Base-by-base conservation (phyloP, 2,797 vertebrate genomes). In the Sparus aurata region DNA sequence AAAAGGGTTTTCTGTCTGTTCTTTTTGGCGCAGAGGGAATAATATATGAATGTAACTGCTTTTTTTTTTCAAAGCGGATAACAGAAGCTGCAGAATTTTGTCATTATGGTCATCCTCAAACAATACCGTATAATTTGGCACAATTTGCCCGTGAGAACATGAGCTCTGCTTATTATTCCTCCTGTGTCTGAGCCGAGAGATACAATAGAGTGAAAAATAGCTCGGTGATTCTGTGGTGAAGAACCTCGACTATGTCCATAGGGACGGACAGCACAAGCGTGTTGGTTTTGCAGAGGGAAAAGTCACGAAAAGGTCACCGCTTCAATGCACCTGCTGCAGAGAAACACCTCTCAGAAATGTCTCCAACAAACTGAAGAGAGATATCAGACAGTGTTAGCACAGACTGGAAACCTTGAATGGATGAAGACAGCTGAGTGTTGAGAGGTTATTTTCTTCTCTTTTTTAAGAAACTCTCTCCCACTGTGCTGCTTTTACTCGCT, bases 241-340 rank as follows among this genome's bases (percentile, higher is more conserved):
- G n/a, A 79, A 34, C 53, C 34, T 50, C 30, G 20, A 3, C 60
- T 4, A 3, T 20, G 53, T 84, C 83, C 76, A 22, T 3, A 17
- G 79, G 85, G 85, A 85, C 63, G 53, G 46, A 66, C 45, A 53
- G 65, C 67, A 73, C 34, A 7, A 5, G 57, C 12, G 50, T 68
- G 83, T 54, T 66, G 69, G 41, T 77, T 34, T 73, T 78, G 80
- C 60, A 71, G 68, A 83, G 54, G 53, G 57, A 87, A 61, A 71
- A 87, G 70, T 80, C 75, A 76, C 52, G 5, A 59, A 85, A 90
- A 91, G 84, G 87, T 84, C 82, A 84, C 1, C 0, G 22, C 57
- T 75, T 55, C 41, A 15, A 45, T 47, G 64, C 75, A 70, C 61
- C 49, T 50, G 45, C 60, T 75, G 47, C 4, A 57, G 75, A 78